Evolutionary conservation across 1,140 invertebrate genomes (phyloP), one percentile per base, ranked within the genome.

Genomic region (Magallana angulata): DNA sequence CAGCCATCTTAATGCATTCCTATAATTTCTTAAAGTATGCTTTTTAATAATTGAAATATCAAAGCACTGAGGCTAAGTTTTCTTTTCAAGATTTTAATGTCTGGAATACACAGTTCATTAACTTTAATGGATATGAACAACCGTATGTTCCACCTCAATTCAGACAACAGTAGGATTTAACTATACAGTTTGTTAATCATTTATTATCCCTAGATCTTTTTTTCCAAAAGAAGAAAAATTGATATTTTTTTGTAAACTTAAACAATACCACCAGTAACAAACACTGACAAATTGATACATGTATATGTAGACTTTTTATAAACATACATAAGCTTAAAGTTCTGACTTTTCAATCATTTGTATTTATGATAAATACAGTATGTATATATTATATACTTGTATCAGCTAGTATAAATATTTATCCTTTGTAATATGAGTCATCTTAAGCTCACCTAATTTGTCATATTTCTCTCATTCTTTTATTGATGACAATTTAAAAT

Each of bases 41-140:
- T 30, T 24, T 71, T 71, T 71, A 71, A 71, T 76, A 76, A 76
- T 36, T 30, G 68, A 76, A 30, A 76, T 30, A 71, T 18, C 30
- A 68, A 18, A 71, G 36, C 36, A 48, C 36, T 48, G 24, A 71
- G 24, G 36, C 7, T 8, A 71, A 30, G 7, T 71, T 71, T 71
- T 24, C 68, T 24, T 30, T 71, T 24, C 36, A 11, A 71, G 12
- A 62, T 14, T 62, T 62, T 16, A 71, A 71, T 71, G 36, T 30
- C 36, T 71, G 8, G 36, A 71, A 30, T 71, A 30, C 68, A 71
- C 18, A 71, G n/a, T 30, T 71, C 68, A 71, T 71, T 71, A 71
- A 30, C 7, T 71, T 24, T 24, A 68, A 24, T 1, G 36, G 3
- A 71, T 24, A 30, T 48, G 36, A 48, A 48, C 36, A 48, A 48